Percentiles rank a stretch among this genome's conserved stretches.
phyloP scores from a whole-genome alignment of 37 sponge, comb jelly and placozoan species.

The Tethya wilhelma region DNA sequence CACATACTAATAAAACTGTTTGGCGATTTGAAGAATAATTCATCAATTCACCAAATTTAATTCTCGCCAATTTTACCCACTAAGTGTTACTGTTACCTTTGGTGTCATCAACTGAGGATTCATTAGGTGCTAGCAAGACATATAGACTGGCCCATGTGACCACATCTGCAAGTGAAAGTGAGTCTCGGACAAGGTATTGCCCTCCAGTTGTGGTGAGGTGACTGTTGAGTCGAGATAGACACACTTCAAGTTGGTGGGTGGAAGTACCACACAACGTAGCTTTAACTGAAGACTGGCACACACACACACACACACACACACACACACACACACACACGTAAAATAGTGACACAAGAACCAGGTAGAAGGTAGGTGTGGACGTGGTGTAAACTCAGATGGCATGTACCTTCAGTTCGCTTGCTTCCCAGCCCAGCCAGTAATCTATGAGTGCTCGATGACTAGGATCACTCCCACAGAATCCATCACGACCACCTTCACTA shows the following conservation, averaged over 20 bases:
- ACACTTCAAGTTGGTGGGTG: constrained; percentile 22
- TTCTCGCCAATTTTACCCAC: too few relatives aligned
- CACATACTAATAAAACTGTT: too few relatives aligned
- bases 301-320: constrained; percentile 24
- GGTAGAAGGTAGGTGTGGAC: not conserved
- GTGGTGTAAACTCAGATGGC: not conserved
- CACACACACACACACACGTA: constrained; percentile 11
- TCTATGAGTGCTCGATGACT: constrained; percentile 34
- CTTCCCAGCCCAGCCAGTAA: constrained; percentile 73
- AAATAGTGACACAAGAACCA: not conserved
- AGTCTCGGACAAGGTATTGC: constrained; percentile 19
- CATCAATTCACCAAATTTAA: too few relatives aligned
- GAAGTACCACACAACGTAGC: not conserved
- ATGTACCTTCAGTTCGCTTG: constrained; percentile 48
- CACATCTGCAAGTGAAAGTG: constrained; percentile 58
- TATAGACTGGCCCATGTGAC: constrained; percentile 68
- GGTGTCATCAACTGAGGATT: not conserved
- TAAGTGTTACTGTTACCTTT: too few relatives aligned
- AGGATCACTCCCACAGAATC: constrained; percentile 1
- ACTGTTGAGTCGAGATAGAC: constrained; percentile 46
- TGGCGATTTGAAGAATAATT: too few relatives aligned
- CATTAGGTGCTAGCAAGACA: constrained; percentile 38
- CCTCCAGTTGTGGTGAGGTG: constrained; percentile 20
- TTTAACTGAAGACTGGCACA: constrained; percentile 10
- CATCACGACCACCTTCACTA: constrained; percentile 1